phyloP scores from a whole-genome alignment of 2,797 vertebrate genomes.

The Fringilla coelebs region DNA sequence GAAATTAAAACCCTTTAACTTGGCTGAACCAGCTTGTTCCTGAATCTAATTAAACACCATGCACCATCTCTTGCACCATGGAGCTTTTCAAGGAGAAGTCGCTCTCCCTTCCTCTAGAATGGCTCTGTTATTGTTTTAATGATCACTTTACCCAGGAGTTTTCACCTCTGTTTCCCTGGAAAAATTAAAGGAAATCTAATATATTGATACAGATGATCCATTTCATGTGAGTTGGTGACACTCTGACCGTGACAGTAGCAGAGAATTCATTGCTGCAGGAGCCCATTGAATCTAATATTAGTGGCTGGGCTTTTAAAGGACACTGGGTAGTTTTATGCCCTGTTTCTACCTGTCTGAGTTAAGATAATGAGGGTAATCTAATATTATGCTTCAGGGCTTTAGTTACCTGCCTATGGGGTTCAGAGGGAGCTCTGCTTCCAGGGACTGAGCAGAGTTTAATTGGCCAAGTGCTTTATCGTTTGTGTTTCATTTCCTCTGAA shows the following conservation, averaged over 20 bases:
- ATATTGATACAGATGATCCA: slow-evolving; percentile 10
- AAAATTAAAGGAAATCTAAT: slow-evolving; percentile 37
- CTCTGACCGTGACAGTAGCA: background rate
- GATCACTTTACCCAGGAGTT: background rate
- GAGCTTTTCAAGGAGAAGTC: background rate
- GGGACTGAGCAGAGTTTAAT: slow-evolving; percentile 34
- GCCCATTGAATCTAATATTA: background rate
- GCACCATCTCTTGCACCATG: background rate
- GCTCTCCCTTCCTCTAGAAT: background rate
- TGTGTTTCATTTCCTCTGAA: slow-evolving; percentile 10
- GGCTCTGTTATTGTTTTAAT: background rate
- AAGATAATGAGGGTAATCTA: slow-evolving; percentile 51
- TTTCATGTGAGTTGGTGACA: background rate
- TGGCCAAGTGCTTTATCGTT: slow-evolving; percentile 16
- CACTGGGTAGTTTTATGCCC: background rate
- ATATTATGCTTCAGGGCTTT: slow-evolving; percentile 37
- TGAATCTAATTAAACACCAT: background rate
- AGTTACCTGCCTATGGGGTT: slow-evolving; percentile 8
- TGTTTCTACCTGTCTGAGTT: slow-evolving; percentile 18
- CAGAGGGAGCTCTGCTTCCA: slow-evolving; percentile 3
- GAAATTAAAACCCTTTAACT: background rate
- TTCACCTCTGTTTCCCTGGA: slow-evolving; percentile 31
- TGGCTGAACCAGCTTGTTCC: background rate
- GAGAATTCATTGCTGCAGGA: slow-evolving; percentile 24
- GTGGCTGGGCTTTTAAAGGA: background rate